Evolutionary conservation across 2,797 vertebrate genomes (phyloP).

Genomic region (Karalla daura): DNA sequence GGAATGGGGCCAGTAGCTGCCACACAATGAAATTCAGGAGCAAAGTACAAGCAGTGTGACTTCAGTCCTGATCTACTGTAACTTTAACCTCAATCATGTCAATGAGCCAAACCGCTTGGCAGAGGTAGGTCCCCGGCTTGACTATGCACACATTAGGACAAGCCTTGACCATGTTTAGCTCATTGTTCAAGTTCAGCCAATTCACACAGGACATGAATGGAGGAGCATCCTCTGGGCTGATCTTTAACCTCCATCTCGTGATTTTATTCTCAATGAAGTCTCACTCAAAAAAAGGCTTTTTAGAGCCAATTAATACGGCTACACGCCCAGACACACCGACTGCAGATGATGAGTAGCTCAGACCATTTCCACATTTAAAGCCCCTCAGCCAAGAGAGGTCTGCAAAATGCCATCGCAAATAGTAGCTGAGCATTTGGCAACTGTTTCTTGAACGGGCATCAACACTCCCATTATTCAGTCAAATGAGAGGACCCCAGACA

Average conservation of each 20-base stretch:
- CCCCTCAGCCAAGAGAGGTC: conserved; percentile 31
- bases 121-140: neutral
- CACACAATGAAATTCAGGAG: conserved; percentile 9
- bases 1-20: neutral
- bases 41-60: conserved; percentile 6
- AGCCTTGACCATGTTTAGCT: conserved; percentile 45
- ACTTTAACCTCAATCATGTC: conserved; percentile 27
- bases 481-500: conserved; percentile 32
- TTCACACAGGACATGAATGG: conserved; percentile 35
- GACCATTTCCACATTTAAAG: conserved; percentile 45
- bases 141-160: conserved; percentile 11
- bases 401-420: conserved; percentile 53
- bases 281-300: conserved; percentile 43
- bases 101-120: conserved; percentile 21
- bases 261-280: conserved; percentile 52
- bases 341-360: conserved; percentile 42
- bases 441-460: conserved; percentile 44
- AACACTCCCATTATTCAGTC: conserved; percentile 44
- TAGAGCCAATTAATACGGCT: conserved; percentile 62
- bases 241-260: conserved; percentile 54
- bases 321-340: conserved; percentile 50
- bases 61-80: conserved; percentile 13
- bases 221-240: conserved; percentile 31
- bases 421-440: conserved; percentile 40
- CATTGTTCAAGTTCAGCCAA: conserved; percentile 52